These are phyloP conservation scores for Hipparchia semele DNA, from an alignment of 2,888 invertebrate genomes.

Conservation along the genomic window DNA sequence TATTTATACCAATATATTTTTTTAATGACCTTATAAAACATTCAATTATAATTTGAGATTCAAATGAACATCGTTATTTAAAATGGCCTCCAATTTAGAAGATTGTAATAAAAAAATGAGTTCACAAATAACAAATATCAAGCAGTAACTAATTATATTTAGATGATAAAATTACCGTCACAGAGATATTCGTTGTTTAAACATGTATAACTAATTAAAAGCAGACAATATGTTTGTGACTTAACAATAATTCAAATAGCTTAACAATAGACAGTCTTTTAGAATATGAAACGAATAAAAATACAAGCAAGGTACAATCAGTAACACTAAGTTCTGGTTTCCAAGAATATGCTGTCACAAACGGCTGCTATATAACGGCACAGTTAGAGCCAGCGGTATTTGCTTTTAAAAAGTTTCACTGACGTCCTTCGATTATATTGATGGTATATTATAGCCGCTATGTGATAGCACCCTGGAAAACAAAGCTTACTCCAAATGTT, in stretches of 20 bases:
- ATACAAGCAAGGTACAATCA: conserved; percentile 55
- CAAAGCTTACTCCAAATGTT: conserved; percentile 25
- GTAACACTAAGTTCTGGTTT: conserved; percentile 38
- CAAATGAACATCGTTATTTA: conserved; percentile 26
- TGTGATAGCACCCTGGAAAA: background rate
- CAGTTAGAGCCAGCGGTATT: background rate
- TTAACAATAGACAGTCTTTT: conserved; percentile 82
- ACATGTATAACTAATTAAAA: conserved; percentile 68
- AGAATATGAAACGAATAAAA: conserved; percentile 62
- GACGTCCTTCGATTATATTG: background rate
- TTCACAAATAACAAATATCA: conserved; percentile 31
- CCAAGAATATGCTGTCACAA: too few species aligned
- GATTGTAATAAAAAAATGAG: conserved; percentile 16
- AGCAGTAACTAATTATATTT: conserved; percentile 31
- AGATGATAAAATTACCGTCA: conserved; percentile 50
- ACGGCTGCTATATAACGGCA: background rate
- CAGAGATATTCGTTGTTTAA: conserved; percentile 77
- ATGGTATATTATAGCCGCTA: background rate
- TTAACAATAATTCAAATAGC: conserved; percentile 77
- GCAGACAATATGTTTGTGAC: conserved; percentile 77
- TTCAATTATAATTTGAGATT: conserved; percentile 32
- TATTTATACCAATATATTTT: background rate
- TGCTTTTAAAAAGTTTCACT: background rate
- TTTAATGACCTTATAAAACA: conserved; percentile 6
- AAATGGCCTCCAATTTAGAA: conserved; percentile 17